Base-by-base conservation (phyloP, 2,888 invertebrate species). In the Melanostoma scalare region DNA sequence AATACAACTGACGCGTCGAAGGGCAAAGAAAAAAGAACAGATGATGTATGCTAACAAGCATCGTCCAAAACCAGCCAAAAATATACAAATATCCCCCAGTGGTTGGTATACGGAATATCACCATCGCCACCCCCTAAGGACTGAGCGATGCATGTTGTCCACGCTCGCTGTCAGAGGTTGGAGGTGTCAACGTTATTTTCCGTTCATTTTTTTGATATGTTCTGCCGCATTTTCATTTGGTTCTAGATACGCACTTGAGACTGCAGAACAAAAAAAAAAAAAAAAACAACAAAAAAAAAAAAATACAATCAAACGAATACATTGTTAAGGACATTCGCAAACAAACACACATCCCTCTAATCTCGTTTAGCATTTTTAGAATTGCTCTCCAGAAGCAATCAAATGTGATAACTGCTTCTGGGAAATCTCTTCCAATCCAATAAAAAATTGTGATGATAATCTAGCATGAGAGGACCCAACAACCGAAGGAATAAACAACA, bases 391-490 rank as follows among this genome's bases (percentile, higher is more conserved):
- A 65, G 63, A 76, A 58, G 80, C 68, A 85, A 85, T 85, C 75
- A 85, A 68, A 85, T 76, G 85, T 72, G 85, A 75, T 75, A 80
- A 85, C 75, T 56, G 85, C 75, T 75, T 72, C 38, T 74, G 78
- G 69, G 78, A 71, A 31, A 65, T 71, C 74, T 65, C 40, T 55
- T 67, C 50, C 52, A 76, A 68, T 72, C 67, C 61, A 72, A 76
- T 63, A 80, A 85, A 85, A 79, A 72, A 71, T 60, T 42, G 56
- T 65, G 84, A 84, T 67, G 71, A 67, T 79, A 75, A 84, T 84
- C 82, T 78, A 52, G 40, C 44, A 55, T 36, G 61, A 60, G 33
- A 36, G 56, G 35, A 56, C 58, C 55, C 48, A 67, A 48, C 31
- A 44, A 36, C 6, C 52, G 52, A 67, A 56, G 36, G 20, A 53